Base-by-base conservation (phyloP, 2,797 vertebrate genomes). In the Spizella passerina region DNA sequence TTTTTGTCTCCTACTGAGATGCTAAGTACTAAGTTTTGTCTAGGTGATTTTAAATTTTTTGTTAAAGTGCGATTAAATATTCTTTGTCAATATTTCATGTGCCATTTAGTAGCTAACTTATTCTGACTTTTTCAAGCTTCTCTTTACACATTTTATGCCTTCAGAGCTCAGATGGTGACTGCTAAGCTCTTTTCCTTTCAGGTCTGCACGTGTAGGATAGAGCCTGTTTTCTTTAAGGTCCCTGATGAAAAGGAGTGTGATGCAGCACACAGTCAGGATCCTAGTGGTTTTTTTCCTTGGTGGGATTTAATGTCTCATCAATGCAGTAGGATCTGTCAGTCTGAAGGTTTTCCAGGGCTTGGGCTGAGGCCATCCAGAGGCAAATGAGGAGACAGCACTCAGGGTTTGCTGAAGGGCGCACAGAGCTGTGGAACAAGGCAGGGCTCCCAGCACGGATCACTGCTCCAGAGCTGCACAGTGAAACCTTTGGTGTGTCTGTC, bases 321-420 rank as follows among this genome's bases (percentile, higher is more conserved):
- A 18, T 27, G 5, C 34, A 38, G 38, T 4, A 21, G 24, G 14
- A 65, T 53, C 46, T 75, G 41, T 23, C 36, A 52, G 32, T 81
- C 18, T 43, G n/a, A 16, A 80, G 24, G 43, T 68, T 34, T 92
- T 27, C 39, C 27, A 56, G 38, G 60, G 49, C 46, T 70, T 50
- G 63, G 29, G 47, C 70, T 73, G 75, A 63, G 39, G 60, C 77
- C 23, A 9, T n/a, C 18, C 55, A 18, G 50, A 90, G 39, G 60
- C 43, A 63, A 39, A 61, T 4, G 43, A 44, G 8, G 44, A 86
- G 61, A 13, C 1, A 1, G 50, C 0, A 0, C 44, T 66, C 23
- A 4, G 43, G 55, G 43, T 59, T 50, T 76, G 77, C 83, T 66
- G 81, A 59, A 63, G 70, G 56, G 38, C 29, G 20, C 17, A 15